Percentiles rank a stretch among this genome's conserved stretches.
These are phyloP conservation scores for Physeter macrocephalus DNA, from an alignment of 2,113 vertebrate species.

Conservation along the genomic window DNA sequence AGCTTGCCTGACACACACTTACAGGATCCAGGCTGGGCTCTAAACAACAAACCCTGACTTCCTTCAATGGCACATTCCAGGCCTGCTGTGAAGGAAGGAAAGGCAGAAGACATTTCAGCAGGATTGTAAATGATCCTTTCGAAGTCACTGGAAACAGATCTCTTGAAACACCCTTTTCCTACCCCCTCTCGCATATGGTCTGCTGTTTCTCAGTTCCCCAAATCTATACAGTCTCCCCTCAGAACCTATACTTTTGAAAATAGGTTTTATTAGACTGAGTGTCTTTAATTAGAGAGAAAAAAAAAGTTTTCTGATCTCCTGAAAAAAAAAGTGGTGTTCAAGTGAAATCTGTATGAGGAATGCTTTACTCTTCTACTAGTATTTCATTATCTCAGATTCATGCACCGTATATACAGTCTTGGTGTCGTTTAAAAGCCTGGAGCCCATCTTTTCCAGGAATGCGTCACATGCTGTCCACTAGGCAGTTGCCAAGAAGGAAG, in stretches of 20 bases:
- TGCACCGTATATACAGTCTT: neutral
- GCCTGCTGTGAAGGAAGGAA: neutral
- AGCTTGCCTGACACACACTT: neutral
- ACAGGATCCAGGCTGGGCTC: neutral
- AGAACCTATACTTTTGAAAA: neutral
- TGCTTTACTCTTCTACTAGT: neutral
- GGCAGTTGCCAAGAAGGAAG: neutral
- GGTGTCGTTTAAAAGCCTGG: slow-evolving; percentile 23
- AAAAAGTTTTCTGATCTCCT: neutral
- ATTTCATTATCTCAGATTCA: slow-evolving; percentile 35
- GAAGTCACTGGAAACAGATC: neutral
- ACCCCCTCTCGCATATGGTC: neutral
- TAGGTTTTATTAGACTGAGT: neutral
- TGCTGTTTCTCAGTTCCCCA: neutral
- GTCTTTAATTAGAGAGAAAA: neutral
- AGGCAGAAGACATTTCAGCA: neutral
- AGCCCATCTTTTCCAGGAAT: slow-evolving; percentile 11
- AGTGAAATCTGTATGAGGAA: neutral
- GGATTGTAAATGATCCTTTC: neutral
- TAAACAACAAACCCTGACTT: neutral
- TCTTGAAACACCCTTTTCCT: neutral
- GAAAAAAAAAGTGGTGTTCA: neutral
- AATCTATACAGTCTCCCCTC: neutral
- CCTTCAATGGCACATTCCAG: slow-evolving; percentile 31
- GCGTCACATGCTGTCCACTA: neutral